These are phyloP conservation scores for Hypocryptadius cinnamomeus DNA, from an alignment of 2,113 vertebrate genomes.

Conservation along the genomic window DNA sequence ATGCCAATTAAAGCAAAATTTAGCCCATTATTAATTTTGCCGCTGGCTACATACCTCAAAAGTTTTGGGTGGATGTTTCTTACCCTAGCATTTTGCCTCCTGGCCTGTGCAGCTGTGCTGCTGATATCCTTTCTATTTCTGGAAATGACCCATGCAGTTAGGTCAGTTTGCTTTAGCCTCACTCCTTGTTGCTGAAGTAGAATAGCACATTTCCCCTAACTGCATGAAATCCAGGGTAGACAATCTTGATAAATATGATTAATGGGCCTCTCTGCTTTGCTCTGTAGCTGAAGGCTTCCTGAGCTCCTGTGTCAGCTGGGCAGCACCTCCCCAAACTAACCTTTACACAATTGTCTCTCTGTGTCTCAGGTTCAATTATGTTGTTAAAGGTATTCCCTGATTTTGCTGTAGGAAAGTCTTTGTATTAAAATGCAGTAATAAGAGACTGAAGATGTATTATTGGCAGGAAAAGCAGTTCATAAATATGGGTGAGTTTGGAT, in stretches of 20 bases:
- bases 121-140: slow-evolving; percentile 25
- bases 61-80: neutral
- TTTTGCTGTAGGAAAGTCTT: no score
- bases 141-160: slow-evolving; percentile 39
- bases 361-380: neutral
- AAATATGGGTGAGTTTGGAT: neutral
- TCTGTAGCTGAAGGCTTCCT: slow-evolving; percentile 25
- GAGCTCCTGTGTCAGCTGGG: neutral
- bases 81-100: neutral
- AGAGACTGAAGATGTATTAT: neutral
- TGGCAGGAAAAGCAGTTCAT: neutral
- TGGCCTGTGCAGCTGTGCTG: slow-evolving; percentile 45
- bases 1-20: slow-evolving; percentile 12
- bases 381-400: neutral
- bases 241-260: slow-evolving; percentile 57
- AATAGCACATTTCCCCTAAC: slow-evolving; percentile 37
- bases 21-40: slow-evolving; percentile 4
- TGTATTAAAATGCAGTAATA: neutral
- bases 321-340: neutral
- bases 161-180: slow-evolving; percentile 61
- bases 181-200: slow-evolving; percentile 29
- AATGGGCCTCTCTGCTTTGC: slow-evolving; percentile 32
- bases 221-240: slow-evolving; percentile 8
- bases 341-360: neutral
- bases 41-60: slow-evolving; percentile 8